phyloP scores from a whole-genome alignment of 2,113 vertebrate genomes.

The Aldabrachelys gigantea region DNA sequence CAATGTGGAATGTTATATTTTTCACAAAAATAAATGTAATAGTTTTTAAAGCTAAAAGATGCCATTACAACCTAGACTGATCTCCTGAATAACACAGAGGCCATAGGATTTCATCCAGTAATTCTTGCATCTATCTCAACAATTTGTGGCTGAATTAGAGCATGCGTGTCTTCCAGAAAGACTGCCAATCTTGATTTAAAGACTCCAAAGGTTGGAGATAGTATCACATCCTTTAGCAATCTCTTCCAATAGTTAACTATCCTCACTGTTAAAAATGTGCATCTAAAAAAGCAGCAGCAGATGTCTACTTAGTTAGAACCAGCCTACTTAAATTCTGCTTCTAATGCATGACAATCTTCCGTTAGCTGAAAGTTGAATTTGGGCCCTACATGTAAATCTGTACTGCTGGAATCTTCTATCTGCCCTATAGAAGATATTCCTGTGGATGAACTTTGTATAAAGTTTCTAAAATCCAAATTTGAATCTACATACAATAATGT shows the following conservation, averaged over 20 bases:
- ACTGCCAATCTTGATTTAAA: background rate
- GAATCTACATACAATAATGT: accelerated
- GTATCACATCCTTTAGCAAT: background rate
- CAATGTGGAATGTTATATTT: background rate
- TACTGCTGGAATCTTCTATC: background rate
- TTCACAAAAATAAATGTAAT: background rate
- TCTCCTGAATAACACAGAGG: background rate
- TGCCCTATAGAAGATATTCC: background rate
- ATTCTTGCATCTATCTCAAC: background rate
- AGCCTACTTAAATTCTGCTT: background rate
- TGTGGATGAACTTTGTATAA: background rate
- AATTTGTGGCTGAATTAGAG: accelerated
- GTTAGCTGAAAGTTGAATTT: background rate
- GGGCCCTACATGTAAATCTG: background rate
- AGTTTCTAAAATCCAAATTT: accelerated
- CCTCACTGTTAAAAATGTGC: background rate
- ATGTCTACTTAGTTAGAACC: background rate
- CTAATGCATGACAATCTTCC: background rate
- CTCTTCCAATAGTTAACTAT: background rate
- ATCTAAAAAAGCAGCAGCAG: background rate
- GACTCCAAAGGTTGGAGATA: accelerated
- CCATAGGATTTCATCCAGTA: background rate
- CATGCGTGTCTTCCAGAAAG: background rate
- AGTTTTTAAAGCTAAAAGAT: background rate
- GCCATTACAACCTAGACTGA: background rate